Conservation (phyloP, 2,888 invertebrate species). For the Agapostemon virescens region DNA sequence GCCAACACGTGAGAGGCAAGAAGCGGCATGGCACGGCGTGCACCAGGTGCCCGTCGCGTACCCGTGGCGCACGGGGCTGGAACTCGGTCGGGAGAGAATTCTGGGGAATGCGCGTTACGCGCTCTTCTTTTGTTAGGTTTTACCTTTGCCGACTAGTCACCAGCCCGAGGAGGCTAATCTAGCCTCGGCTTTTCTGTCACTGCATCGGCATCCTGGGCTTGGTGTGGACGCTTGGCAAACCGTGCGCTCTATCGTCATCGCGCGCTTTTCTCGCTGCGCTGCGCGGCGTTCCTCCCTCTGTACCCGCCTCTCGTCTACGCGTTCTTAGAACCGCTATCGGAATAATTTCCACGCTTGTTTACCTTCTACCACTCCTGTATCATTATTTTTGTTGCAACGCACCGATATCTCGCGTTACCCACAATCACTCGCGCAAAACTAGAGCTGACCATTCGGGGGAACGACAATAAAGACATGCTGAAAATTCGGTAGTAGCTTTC, state of each 20-base stretch:
- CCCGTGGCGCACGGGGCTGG: constrained; percentile 21
- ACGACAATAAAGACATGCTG: background rate
- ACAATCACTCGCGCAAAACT: background rate
- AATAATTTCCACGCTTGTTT: constrained; percentile 59
- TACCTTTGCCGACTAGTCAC: background rate
- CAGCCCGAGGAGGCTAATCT: constrained; percentile 12
- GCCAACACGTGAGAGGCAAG: constrained; percentile 72
- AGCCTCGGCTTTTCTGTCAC: constrained; percentile 53
- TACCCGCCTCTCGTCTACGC: constrained; percentile 3
- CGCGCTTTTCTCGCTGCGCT: background rate
- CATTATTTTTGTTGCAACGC: constrained; percentile 10
- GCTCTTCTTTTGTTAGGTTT: constrained; percentile 50
- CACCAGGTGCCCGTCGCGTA: constrained; percentile 26
- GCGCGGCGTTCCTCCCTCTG: constrained; percentile 11
- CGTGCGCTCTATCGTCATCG: constrained; percentile 10
- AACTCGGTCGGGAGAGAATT: constrained; percentile 31
- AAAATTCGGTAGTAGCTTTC: too few species aligned
- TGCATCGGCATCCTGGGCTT: constrained; percentile 57
- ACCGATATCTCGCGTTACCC: background rate
- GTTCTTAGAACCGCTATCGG: constrained; percentile 40
- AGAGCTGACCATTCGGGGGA: background rate
- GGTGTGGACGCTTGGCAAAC: constrained; percentile 8
- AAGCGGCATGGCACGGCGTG: constrained; percentile 43
- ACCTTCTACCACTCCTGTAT: constrained; percentile 40
- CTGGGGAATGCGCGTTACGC: constrained; percentile 42